These are phyloP conservation scores for Odobenus rosmarus DNA, from an alignment of 2,113 vertebrate genomes.

Conservation along the genomic window DNA sequence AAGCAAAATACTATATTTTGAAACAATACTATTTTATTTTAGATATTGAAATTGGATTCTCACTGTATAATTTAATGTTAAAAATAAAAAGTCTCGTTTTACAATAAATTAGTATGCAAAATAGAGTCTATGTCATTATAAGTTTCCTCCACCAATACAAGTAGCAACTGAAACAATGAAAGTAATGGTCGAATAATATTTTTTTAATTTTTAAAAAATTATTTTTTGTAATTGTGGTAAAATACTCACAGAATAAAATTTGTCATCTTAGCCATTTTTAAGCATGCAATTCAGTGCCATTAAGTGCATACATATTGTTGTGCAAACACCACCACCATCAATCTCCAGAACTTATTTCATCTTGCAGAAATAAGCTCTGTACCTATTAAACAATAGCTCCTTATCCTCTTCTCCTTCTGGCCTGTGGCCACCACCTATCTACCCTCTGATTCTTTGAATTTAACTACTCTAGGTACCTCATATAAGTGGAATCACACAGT, in stretches of 20 bases:
- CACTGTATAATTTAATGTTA: neutral
- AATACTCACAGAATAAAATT: neutral
- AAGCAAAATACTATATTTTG: neutral
- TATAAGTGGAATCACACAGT: neutral
- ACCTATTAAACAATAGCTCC: neutral
- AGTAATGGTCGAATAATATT: neutral
- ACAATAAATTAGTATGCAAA: neutral
- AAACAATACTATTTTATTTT: neutral
- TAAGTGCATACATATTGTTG: neutral
- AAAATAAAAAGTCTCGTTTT: neutral
- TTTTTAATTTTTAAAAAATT: neutral
- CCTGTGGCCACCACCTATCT: neutral
- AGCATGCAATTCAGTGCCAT: neutral
- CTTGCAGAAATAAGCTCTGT: neutral
- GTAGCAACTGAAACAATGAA: neutral
- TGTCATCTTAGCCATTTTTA: neutral
- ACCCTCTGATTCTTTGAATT: neutral
- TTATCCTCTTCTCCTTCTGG: neutral
- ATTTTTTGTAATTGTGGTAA: neutral
- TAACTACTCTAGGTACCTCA: neutral
- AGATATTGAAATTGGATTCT: neutral
- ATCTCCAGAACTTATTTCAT: neutral
- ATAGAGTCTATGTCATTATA: neutral
- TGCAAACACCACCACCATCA: neutral
- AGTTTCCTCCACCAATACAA: neutral